Evolutionary conservation across 2,113 vertebrate genomes (phyloP).

Genomic region (Petaurus breviceps): DNA sequence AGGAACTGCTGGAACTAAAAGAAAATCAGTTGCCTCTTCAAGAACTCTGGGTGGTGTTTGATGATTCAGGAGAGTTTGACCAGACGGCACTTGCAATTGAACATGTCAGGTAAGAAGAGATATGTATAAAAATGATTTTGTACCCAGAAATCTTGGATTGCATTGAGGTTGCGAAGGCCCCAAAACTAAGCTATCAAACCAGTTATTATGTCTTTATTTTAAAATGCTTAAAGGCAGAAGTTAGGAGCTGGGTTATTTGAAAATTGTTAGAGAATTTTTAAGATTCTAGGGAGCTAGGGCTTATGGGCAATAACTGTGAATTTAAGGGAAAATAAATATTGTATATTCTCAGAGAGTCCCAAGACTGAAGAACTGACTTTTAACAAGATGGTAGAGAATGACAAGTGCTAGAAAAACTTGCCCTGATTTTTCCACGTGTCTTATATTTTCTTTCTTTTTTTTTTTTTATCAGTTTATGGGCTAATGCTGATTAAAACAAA

Average conservation of each 20-base stretch:
- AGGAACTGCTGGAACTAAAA: conserved; percentile 89
- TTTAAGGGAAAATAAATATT: not conserved
- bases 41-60: conserved; percentile 91
- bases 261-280: conserved; percentile 35
- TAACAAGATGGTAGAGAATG: not conserved
- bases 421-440: not conserved
- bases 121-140: not conserved
- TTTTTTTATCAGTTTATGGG: not conserved
- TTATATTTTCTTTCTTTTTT: not conserved
- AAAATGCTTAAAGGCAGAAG: not conserved
- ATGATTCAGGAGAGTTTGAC: conserved; percentile 92
- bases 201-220: not conserved
- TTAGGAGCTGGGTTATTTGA: not conserved
- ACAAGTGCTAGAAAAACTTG: not conserved
- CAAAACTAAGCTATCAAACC: not conserved
- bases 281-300: conserved; percentile 19
- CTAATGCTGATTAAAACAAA: not conserved
- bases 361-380: not conserved
- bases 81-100: conserved; percentile 94
- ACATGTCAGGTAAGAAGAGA: conserved; percentile 90
- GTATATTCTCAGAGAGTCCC: not conserved
- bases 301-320: conserved; percentile 12
- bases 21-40: conserved; percentile 87
- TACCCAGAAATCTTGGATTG: not conserved
- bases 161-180: not conserved